A percentile compares a stretch with the other conserved stretches of the same genome.
Evolutionary conservation across 2,888 invertebrate genomes (phyloP).

Genomic region (Drosophila pegasa): DNA sequence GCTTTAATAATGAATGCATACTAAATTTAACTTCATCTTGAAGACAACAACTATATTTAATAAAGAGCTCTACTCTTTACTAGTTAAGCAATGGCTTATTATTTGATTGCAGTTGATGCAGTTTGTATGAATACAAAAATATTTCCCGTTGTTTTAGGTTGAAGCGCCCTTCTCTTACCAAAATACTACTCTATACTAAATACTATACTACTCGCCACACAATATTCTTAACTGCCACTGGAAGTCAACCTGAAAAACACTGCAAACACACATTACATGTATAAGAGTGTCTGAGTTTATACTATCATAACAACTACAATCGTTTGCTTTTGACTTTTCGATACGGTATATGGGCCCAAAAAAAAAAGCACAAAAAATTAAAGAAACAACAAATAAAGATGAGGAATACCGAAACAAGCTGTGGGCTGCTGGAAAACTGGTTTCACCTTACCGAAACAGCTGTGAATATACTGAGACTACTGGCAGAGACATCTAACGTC

Average conservation of each 20-base stretch:
- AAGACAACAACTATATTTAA: background rate
- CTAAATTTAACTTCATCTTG: background rate
- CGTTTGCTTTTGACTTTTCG: slow-evolving; percentile 56
- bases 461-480: slow-evolving; percentile 46
- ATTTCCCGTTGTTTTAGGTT: background rate
- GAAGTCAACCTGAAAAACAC: background rate
- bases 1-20: background rate
- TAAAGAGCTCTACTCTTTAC: background rate
- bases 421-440: slow-evolving; percentile 54
- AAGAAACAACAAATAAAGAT: slow-evolving; percentile 29
- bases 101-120: too few species aligned
- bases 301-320: background rate
- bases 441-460: slow-evolving; percentile 64
- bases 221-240: background rate
- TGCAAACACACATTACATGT: background rate
- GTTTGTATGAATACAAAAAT: background rate
- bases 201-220: background rate
- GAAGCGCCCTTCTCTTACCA: background rate
- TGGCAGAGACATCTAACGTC: slow-evolving; percentile 30
- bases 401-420: slow-evolving; percentile 21
- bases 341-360: slow-evolving; percentile 25
- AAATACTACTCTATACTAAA: background rate
- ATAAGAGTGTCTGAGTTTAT: background rate
- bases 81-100: too few species aligned
- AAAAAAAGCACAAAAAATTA: slow-evolving; percentile 36